Conservation (phyloP, 1,140 invertebrate genomes). For the Tenebrio molitor region DNA sequence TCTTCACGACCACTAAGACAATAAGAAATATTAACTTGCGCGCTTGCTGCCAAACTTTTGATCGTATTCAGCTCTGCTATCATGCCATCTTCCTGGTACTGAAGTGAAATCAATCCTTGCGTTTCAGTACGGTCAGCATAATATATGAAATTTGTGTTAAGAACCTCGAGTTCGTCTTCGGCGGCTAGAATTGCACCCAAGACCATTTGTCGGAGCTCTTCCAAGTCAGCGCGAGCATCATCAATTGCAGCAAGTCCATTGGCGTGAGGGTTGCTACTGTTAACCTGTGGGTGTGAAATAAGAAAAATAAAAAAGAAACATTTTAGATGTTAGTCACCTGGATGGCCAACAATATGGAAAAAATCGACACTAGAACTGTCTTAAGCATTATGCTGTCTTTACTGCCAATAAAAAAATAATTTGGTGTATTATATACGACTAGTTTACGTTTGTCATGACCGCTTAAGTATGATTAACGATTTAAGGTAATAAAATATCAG, state of each 20-base stretch:
- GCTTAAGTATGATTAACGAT: too few species aligned
- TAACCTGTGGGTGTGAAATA: neutral
- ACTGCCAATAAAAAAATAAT: too few species aligned
- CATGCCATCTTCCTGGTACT: neutral
- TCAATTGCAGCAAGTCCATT: neutral
- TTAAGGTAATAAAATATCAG: too few species aligned
- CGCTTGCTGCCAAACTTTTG: neutral
- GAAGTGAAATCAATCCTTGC: neutral
- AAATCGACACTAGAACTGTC: too few species aligned
- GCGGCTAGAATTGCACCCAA: neutral
- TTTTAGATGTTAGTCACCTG: neutral
- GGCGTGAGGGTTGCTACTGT: neutral
- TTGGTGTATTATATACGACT: too few species aligned
- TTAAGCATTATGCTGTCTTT: too few species aligned
- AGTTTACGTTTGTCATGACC: too few species aligned
- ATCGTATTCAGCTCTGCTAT: neutral
- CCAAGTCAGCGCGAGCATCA: slow-evolving; percentile 1
- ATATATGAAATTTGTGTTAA: neutral
- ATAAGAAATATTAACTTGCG: neutral
- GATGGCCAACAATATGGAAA: too few species aligned
- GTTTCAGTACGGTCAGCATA: neutral
- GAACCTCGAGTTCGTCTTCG: neutral
- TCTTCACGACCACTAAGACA: neutral
- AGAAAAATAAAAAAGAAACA: neutral
- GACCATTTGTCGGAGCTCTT: neutral